Evolutionary conservation across 1,140 invertebrate species (phyloP), one percentile per base, ranked within the genome.

Genomic region (Cydia fagiglandana): DNA sequence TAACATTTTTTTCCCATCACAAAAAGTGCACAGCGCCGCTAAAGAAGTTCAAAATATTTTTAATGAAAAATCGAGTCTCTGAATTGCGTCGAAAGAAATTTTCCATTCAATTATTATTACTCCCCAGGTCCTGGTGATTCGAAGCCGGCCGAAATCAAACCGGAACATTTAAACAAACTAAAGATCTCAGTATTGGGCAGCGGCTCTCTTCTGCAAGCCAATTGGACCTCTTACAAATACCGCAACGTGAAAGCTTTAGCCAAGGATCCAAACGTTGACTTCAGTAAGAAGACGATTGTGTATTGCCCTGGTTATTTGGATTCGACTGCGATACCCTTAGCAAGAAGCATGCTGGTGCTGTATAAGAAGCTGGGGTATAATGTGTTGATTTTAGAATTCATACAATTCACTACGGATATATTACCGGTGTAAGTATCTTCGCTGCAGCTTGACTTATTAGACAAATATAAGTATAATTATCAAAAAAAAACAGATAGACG

Each of bases 281-380:
- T 64, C n/a, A 34, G 38, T 28, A 45, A 17, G 15, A 64, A 64
- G 34, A 75, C 74, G 4, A 41, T 75, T 4, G 13, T 75, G 3
- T 75, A 38, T 30, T 20, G 56, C 5, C 24, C 24, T 4, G 74
- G 74, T 13, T 75, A 75, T 20, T 9, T 66, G 38, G 74, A 75
- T 3, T 24, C 10, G 2, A 24, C 47, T 30, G 20, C 38, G 17
- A 2, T 30, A 9, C 4, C 38, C 2, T 2, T 56, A 3, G 50
- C 20, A 24, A 17, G 13, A 2, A 47, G 75, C 0, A 34, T 87
- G 2, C 82, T 77, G 0, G 70, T 38, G 0, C 50, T 73, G 0
- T 90, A 90, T 50, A 83, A 79, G 38, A 77, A 81, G 0, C 64
- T 86, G 13, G 85, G 83, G 1, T 91, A 89, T 45, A 91, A 89